phyloP scores from a whole-genome alignment of 2,888 invertebrate genomes.

The Mesorhabditis spiculigera region DNA sequence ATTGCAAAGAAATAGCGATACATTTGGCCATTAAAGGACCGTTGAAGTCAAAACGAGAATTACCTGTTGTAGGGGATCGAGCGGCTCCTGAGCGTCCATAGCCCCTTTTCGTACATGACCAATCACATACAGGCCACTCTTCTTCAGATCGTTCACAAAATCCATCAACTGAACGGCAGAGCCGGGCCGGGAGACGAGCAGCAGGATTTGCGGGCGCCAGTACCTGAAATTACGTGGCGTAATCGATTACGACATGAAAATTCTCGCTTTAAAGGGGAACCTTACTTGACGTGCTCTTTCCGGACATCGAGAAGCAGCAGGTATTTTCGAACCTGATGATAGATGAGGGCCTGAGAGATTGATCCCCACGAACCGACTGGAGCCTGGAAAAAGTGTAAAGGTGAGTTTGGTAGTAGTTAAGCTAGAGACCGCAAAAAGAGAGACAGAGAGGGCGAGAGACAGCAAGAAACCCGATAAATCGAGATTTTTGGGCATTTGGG shows the following conservation, averaged over 20 bases:
- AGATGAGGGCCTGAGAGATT: constrained; percentile 93
- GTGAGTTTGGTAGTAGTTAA: not conserved
- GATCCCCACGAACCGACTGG: constrained; percentile 82
- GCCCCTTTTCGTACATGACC: constrained; percentile 67
- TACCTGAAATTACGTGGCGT: constrained; percentile 64
- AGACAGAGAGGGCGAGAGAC: too few relatives aligned
- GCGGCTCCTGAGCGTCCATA: constrained; percentile 60
- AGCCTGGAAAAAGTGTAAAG: constrained; percentile 26
- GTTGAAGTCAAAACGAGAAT: not conserved
- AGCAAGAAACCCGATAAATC: too few relatives aligned
- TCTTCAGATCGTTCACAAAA: constrained; percentile 96
- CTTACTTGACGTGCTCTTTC: constrained; percentile 79
- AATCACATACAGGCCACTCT: constrained; percentile 78
- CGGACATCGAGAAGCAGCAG: constrained; percentile 87
- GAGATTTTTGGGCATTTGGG: too few relatives aligned
- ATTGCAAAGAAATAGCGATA: too few relatives aligned
- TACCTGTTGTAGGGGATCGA: constrained; percentile 71
- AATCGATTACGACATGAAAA: not conserved
- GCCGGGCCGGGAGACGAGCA: constrained; percentile 85
- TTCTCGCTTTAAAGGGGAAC: constrained; percentile 2
- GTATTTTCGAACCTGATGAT: constrained; percentile 90
- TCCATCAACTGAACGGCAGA: constrained; percentile 86
- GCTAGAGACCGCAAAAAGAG: too few relatives aligned
- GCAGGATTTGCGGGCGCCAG: constrained; percentile 93
- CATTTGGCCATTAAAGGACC: too few relatives aligned